Conservation (phyloP, 30 jellyfish, hydroid and myxozoan genomes). For the Sanderia malayensis region DNA sequence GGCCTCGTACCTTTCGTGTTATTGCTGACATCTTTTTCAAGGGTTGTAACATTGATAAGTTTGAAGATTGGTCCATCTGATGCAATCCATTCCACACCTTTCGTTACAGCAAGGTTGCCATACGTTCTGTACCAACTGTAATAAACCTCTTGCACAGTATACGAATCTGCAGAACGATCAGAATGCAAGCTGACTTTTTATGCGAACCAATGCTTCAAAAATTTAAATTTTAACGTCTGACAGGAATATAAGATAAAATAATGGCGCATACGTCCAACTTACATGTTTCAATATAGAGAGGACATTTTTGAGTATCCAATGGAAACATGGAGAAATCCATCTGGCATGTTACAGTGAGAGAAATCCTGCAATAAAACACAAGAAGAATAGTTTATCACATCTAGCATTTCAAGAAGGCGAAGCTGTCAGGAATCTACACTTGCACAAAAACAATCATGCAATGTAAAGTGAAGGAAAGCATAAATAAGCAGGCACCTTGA, state of each 20-base stretch:
- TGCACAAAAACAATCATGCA: too few species aligned
- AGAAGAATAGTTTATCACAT: too few species aligned
- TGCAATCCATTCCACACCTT: conserved; percentile 56
- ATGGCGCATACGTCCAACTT: too few species aligned
- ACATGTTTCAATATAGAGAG: conserved; percentile 38
- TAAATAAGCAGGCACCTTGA: conserved; percentile 7
- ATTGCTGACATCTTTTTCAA: conserved; percentile 24
- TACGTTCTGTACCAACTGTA: conserved; percentile 35
- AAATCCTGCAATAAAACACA: conserved; percentile 14
- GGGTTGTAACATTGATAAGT: conserved; percentile 13
- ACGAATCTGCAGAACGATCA: too few species aligned
- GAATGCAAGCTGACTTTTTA: too few species aligned
- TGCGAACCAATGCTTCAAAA: too few species aligned
- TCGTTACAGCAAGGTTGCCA: conserved; percentile 23
- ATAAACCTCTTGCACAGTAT: conserved; percentile 38
- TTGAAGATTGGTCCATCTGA: conserved; percentile 18
- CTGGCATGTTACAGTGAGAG: conserved; percentile 26
- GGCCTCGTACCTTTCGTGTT: conserved; percentile 30
- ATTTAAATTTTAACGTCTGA: too few species aligned
- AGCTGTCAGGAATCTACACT: too few species aligned
- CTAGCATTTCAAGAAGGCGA: too few species aligned
- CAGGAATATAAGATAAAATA: too few species aligned
- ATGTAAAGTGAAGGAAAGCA: neutral
- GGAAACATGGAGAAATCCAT: conserved; percentile 47
- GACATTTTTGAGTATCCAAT: conserved; percentile 32